phyloP scores from a whole-genome alignment of 2,113 vertebrate genomes.

The Camelus bactrianus region DNA sequence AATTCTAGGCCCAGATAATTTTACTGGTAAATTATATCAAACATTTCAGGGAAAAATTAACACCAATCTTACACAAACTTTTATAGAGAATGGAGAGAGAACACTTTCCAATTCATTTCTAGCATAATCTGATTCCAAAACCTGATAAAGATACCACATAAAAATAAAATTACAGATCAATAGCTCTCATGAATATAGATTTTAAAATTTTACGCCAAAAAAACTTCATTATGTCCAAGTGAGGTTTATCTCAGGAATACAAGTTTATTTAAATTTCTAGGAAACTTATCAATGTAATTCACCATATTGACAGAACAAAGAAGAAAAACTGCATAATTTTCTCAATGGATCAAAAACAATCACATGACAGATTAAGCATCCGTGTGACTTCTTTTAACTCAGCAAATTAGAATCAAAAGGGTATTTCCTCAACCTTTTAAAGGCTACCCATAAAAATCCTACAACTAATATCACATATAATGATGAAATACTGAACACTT shows the following conservation, averaged over 20 bases:
- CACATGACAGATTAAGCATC: neutral
- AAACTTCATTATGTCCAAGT: neutral
- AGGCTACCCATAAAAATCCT: neutral
- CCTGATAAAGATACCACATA: neutral
- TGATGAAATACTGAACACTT: neutral
- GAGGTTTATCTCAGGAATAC: neutral
- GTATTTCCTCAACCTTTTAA: neutral
- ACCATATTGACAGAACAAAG: neutral
- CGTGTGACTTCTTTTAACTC: neutral
- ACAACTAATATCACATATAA: neutral
- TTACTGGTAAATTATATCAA: neutral
- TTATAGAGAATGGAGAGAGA: neutral
- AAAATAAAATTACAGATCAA: conserved; percentile 7
- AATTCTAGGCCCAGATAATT: neutral
- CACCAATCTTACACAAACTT: neutral
- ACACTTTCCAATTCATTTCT: neutral
- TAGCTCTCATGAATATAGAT: neutral
- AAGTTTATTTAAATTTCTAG: neutral
- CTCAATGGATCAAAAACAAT: neutral
- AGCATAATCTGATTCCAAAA: neutral
- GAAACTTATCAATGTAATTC: neutral
- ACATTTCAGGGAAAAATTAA: conserved; percentile 1
- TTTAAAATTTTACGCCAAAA: neutral
- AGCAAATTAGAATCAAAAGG: neutral
- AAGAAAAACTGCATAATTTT: neutral